Conservation (phyloP, 2,888 invertebrate genomes). For the Stegophylla sp. region DNA sequence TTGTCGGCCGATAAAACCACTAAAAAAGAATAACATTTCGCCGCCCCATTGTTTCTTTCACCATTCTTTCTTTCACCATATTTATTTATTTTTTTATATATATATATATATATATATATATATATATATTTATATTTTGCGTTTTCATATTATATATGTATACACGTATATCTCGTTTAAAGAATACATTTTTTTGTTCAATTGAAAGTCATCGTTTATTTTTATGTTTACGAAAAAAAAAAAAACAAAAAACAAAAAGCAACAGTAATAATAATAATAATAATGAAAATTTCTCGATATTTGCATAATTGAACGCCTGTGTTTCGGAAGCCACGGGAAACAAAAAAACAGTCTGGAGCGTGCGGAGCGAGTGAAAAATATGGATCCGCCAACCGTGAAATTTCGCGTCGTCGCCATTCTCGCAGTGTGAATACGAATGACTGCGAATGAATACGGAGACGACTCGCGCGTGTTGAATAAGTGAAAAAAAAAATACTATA, state of each 20-base stretch:
- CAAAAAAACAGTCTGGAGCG: slow-evolving; percentile 40
- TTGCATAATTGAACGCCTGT: slow-evolving; percentile 53
- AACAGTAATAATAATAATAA: neutral
- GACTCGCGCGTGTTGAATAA: neutral
- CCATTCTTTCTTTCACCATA: slow-evolving; percentile 14
- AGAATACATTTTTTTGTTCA: slow-evolving; percentile 47
- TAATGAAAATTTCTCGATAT: neutral
- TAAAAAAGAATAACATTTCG: slow-evolving; percentile 51
- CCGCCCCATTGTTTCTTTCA: slow-evolving; percentile 36
- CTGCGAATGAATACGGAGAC: slow-evolving; percentile 16
- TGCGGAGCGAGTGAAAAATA: too few species aligned
- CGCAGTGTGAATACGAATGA: slow-evolving; percentile 43
- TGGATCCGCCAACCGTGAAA: slow-evolving; percentile 36
- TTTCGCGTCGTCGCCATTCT: neutral
- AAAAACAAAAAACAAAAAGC: neutral
- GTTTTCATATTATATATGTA: neutral
- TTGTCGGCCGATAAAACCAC: slow-evolving; percentile 44
- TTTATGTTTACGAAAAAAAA: slow-evolving; percentile 33
- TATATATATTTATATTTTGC: neutral
- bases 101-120: neutral
- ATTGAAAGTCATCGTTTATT: slow-evolving; percentile 51
- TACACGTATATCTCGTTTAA: neutral
- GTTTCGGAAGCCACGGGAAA: slow-evolving; percentile 11
- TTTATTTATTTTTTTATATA: too few species aligned
- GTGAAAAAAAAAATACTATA: slow-evolving; percentile 2